Evolutionary conservation across 2,888 invertebrate species (phyloP).

Genomic region (Blastobasis adustella): DNA sequence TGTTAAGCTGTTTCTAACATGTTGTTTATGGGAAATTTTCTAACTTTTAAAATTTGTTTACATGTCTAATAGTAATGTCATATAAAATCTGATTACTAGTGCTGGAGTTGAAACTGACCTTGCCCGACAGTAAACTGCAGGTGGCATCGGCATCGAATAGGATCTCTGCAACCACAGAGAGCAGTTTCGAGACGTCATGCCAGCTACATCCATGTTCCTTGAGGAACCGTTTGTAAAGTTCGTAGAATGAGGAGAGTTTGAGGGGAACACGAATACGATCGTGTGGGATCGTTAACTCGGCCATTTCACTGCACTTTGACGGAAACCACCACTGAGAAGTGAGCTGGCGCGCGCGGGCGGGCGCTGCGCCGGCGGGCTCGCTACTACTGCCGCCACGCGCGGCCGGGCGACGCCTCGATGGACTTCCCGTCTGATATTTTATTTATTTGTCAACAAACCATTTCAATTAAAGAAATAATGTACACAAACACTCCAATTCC

Average conservation of each 20-base stretch:
- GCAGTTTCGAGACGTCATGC: constrained; percentile 64
- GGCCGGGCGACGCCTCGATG: not conserved
- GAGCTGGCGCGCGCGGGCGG: constrained; percentile 43
- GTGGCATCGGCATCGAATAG: constrained; percentile 65
- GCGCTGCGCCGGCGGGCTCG: constrained; percentile 49
- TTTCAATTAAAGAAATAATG: constrained; percentile 4
- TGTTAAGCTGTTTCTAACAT: no score
- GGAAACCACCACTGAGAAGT: not conserved
- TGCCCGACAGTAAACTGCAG: constrained; percentile 53
- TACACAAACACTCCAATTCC: constrained; percentile 5
- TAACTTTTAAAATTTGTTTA: no score
- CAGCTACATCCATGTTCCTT: constrained; percentile 68
- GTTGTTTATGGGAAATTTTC: no score
- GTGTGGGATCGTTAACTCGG: constrained; percentile 48
- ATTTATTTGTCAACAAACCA: not conserved
- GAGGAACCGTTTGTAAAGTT: constrained; percentile 62
- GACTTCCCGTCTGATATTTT: no score
- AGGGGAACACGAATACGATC: constrained; percentile 43
- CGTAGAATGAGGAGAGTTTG: constrained; percentile 55
- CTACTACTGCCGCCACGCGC: constrained; percentile 37
- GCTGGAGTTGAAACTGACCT: constrained; percentile 47
- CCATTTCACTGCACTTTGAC: constrained; percentile 41
- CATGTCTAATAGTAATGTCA: no score
- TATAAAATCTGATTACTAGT: not conserved
- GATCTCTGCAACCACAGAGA: constrained; percentile 58